phyloP scores from a whole-genome alignment of 2,888 invertebrate species.

The Lacanobia wlatinum region DNA sequence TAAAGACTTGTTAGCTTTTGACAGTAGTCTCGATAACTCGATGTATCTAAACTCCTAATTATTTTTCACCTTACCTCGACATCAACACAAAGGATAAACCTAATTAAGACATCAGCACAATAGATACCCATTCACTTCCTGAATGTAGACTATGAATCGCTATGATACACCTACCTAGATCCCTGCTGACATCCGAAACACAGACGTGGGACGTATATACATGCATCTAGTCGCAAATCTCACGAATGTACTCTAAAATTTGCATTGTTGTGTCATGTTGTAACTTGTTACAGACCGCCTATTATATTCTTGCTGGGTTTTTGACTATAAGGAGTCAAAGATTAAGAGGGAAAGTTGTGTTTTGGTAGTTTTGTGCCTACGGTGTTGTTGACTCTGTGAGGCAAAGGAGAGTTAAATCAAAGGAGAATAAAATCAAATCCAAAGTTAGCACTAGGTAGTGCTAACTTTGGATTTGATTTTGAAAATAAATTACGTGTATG shows the following conservation, averaged over 20 bases:
- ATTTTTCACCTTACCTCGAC: background rate
- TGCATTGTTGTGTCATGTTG: conserved; percentile 63
- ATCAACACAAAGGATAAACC: too few species aligned
- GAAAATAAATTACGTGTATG: background rate
- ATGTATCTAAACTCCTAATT: background rate
- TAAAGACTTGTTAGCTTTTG: too few species aligned
- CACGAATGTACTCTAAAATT: conserved; percentile 49
- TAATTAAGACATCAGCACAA: too few species aligned
- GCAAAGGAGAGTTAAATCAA: too few species aligned
- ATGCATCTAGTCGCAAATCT: conserved; percentile 45
- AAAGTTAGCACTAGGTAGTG: too few species aligned
- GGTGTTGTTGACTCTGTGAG: conserved; percentile 15
- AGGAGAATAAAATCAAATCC: too few species aligned
- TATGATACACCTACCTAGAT: conserved; percentile 21
- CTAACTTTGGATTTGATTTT: background rate
- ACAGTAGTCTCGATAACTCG: too few species aligned
- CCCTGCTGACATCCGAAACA: conserved; percentile 39
- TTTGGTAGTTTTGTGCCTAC: conserved; percentile 8
- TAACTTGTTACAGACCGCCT: conserved; percentile 45
- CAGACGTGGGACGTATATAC: conserved; percentile 50
- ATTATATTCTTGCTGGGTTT: conserved; percentile 53
- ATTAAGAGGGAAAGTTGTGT: conserved; percentile 9
- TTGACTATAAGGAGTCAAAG: conserved; percentile 37
- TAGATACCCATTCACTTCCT: conserved; percentile 37
- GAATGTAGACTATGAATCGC: conserved; percentile 31